phyloP scores from a whole-genome alignment of 2,888 invertebrate species.

The Choreutis nemorana region DNA sequence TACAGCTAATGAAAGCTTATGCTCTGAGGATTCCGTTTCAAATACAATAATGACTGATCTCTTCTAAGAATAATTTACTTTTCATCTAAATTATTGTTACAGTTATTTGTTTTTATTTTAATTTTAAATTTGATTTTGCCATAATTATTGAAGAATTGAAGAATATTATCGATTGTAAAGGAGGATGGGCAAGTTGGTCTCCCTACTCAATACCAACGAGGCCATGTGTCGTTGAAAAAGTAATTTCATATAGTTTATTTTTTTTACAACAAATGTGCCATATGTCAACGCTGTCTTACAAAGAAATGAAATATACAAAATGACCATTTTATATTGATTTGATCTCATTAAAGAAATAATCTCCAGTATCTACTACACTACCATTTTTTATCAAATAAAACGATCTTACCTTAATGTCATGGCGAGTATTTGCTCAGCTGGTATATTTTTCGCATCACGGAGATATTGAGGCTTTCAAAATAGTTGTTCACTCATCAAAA shows the following conservation, averaged over 20 bases:
- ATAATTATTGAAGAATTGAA: too few species aligned
- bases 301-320: constrained; percentile 3
- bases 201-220: too few species aligned
- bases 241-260: constrained; percentile 3
- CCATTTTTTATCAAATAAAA: too few species aligned
- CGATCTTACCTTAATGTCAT: too few species aligned
- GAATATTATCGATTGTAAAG: too few species aligned
- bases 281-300: constrained; percentile 2
- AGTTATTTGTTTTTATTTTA: constrained; percentile 3
- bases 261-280: constrained; percentile 2
- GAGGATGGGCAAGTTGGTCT: too few species aligned
- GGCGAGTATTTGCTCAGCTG: too few species aligned
- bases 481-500: too few species aligned
- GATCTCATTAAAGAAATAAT: constrained; percentile 2
- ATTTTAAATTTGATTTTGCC: too few species aligned
- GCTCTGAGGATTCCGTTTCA: constrained; percentile 7
- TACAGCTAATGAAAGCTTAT: constrained; percentile 8
- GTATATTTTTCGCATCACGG: too few species aligned
- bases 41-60: constrained; percentile 8
- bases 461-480: too few species aligned
- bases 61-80: constrained; percentile 5
- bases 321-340: constrained; percentile 3
- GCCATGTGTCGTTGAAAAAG: too few species aligned
- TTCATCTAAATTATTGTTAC: constrained; percentile 2
- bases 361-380: constrained; percentile 1